Conservation (phyloP, 2,888 invertebrate genomes). For the Stenurella melanura region DNA sequence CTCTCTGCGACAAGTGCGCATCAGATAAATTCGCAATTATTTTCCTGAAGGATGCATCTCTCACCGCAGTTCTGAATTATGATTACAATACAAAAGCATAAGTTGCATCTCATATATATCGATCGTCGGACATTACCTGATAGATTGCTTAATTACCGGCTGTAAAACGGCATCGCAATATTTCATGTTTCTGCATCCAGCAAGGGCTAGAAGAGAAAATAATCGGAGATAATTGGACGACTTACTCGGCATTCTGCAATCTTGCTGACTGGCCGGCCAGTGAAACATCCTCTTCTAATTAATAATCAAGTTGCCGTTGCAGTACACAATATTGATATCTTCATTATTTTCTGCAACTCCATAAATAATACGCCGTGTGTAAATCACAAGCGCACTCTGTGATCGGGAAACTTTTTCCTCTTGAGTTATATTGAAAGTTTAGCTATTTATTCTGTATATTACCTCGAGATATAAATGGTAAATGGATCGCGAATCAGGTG, state of each 20-base stretch:
- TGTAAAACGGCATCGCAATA: conserved; percentile 68
- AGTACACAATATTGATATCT: conserved; percentile 63
- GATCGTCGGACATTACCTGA: conserved; percentile 67
- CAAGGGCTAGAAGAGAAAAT: conserved; percentile 68
- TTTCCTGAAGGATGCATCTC: conserved; percentile 8
- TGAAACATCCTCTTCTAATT: conserved; percentile 54
- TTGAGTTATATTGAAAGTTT: background rate
- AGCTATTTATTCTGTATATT: background rate
- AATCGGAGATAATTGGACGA: conserved; percentile 71
- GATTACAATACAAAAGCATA: conserved; percentile 53
- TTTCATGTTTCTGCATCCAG: conserved; percentile 64
- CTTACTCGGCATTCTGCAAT: conserved; percentile 61
- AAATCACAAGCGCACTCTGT: background rate
- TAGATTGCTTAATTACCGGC: conserved; percentile 72
- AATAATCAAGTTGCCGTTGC: conserved; percentile 51
- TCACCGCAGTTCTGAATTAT: conserved; percentile 51
- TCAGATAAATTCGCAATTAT: conserved; percentile 1
- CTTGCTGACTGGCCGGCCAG: conserved; percentile 55
- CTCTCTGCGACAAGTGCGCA: background rate
- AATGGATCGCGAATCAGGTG: too few species aligned
- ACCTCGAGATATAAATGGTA: background rate
- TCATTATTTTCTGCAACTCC: conserved; percentile 57
- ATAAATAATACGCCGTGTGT: conserved; percentile 16
- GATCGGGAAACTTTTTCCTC: background rate
- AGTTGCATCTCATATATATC: conserved; percentile 55